A percentile compares a stretch with the other conserved stretches of the same genome.
phyloP scores from a whole-genome alignment of 2,888 invertebrate species.

The Campaea margaritaria region DNA sequence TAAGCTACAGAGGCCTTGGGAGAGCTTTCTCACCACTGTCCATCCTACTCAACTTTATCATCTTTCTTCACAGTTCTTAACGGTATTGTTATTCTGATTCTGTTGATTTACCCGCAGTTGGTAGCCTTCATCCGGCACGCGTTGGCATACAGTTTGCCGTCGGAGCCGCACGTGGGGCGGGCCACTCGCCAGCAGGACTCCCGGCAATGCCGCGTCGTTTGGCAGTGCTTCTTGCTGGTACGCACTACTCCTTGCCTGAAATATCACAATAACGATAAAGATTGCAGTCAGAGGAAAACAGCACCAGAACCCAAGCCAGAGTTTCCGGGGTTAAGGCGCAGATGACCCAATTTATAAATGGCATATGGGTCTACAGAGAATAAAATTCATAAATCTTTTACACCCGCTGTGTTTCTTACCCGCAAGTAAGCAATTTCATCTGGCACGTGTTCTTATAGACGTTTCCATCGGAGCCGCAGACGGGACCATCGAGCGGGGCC shows the following conservation, averaged over 20 bases:
- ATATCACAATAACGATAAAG: constrained; percentile 35
- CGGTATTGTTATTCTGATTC: too few relatives aligned
- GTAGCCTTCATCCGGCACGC: constrained; percentile 96
- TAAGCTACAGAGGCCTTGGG: too few relatives aligned
- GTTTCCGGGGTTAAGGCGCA: too few relatives aligned
- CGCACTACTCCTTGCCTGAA: constrained; percentile 93
- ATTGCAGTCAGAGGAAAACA: not conserved
- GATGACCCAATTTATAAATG: too few relatives aligned
- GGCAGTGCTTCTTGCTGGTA: constrained; percentile 95
- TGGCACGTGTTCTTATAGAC: constrained; percentile 97
- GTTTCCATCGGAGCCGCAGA: constrained; percentile 96
- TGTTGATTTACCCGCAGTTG: constrained; percentile 90
- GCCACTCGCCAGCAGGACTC: constrained; percentile 96
- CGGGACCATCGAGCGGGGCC: constrained; percentile 94
- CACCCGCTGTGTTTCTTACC: constrained; percentile 69
- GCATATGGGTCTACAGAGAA: too few relatives aligned
- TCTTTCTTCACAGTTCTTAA: too few relatives aligned
- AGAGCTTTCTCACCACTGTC: too few relatives aligned
- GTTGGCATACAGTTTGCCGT: constrained; percentile 94
- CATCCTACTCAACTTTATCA: too few relatives aligned
- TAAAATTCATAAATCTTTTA: too few relatives aligned
- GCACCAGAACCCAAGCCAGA: too few relatives aligned
- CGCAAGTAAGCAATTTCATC: constrained; percentile 96
- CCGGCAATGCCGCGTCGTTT: constrained; percentile 95
- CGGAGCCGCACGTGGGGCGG: constrained; percentile 95